These are phyloP conservation scores for Ceryle rudis DNA, from an alignment of 2,797 vertebrate genomes.

Conservation along the genomic window DNA sequence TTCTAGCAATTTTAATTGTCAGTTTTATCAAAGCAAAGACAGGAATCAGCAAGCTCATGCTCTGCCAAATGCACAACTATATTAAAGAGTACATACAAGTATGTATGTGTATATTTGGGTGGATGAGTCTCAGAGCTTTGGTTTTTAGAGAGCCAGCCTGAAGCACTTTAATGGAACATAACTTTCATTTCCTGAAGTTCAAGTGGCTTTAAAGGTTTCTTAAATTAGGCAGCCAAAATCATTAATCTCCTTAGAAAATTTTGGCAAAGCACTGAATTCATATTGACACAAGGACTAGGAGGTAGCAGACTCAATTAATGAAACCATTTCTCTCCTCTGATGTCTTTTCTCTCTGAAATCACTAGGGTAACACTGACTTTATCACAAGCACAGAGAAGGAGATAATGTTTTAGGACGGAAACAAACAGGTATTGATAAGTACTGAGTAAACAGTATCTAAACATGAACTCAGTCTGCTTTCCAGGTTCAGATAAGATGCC, in stretches of 20 bases:
- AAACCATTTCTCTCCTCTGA: conserved; percentile 44
- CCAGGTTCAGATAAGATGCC: background rate
- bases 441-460: background rate
- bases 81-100: background rate
- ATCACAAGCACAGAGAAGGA: background rate
- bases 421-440: conserved; percentile 8
- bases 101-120: background rate
- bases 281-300: conserved; percentile 37
- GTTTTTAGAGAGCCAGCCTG: background rate
- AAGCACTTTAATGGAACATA: background rate
- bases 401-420: background rate
- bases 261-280: conserved; percentile 49
- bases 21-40: background rate
- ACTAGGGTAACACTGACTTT: conserved; percentile 12
- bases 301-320: conserved; percentile 44
- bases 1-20: background rate
- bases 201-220: conserved; percentile 20
- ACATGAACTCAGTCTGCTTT: background rate
- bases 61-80: background rate
- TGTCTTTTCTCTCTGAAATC: conserved; percentile 8
- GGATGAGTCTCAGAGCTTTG: background rate
- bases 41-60: background rate
- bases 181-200: conserved; percentile 5
- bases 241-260: conserved; percentile 57
- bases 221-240: conserved; percentile 36